A percentile compares a stretch with the other conserved stretches of the same genome.
Conservation (phyloP, 1,140 invertebrate species). For the Drosophila sp. region DNA sequence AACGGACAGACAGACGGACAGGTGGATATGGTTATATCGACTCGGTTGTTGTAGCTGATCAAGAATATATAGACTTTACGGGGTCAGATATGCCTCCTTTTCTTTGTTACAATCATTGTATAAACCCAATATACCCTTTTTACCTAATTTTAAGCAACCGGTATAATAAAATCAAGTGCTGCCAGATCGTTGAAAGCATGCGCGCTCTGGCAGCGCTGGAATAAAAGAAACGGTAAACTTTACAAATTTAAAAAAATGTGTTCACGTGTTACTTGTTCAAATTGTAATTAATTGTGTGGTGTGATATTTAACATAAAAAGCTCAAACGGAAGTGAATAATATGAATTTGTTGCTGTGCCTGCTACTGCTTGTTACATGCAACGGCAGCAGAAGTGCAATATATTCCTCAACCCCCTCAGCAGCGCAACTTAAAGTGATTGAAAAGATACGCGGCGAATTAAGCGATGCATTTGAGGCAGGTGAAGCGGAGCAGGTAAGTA, state of each 20-base stretch:
- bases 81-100: no score
- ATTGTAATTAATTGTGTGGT: slow-evolving; percentile 18
- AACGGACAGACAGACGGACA: no score
- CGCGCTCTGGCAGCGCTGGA: slow-evolving; percentile 25
- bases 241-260: slow-evolving; percentile 33
- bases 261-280: slow-evolving; percentile 41
- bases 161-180: no score
- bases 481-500: slow-evolving; percentile 29
- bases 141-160: background rate
- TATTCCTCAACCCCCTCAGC: background rate
- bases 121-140: no score
- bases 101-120: no score
- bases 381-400: background rate
- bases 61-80: no score
- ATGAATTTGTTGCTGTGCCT: slow-evolving; percentile 31
- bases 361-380: slow-evolving; percentile 19
- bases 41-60: no score
- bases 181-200: background rate
- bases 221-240: slow-evolving; percentile 46
- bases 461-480: slow-evolving; percentile 54
- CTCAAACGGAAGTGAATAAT: background rate
- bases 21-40: no score
- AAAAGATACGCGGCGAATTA: slow-evolving; percentile 63
- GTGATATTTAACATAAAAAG: background rate
- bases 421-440: slow-evolving; percentile 54